A percentile compares a stretch with the other conserved stretches of the same genome.
Evolutionary conservation across 2,888 invertebrate species (phyloP).

Genomic region (Xylota segnis): DNA sequence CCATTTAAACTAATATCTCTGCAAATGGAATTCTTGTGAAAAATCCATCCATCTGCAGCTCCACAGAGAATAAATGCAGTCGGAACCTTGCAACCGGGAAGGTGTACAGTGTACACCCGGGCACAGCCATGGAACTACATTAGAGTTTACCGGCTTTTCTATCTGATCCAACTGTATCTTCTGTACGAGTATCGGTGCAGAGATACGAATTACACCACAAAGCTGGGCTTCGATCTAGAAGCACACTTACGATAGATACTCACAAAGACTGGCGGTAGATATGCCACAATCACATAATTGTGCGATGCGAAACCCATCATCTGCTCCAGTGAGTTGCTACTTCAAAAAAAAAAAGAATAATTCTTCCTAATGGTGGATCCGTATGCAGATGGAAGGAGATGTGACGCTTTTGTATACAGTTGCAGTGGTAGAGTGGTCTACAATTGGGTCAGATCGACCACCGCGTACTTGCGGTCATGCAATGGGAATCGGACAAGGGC

Average conservation of each 20-base stretch:
- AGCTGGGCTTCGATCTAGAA: background rate
- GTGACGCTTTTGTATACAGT: background rate
- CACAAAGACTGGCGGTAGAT: background rate
- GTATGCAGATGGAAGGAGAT: background rate
- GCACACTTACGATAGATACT: background rate
- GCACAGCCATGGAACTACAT: constrained; percentile 3
- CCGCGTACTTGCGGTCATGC: no score
- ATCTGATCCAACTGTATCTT: constrained; percentile 37
- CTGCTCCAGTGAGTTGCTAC: constrained; percentile 35
- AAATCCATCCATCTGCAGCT: background rate
- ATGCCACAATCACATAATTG: constrained; percentile 21
- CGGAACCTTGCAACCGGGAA: constrained; percentile 13
- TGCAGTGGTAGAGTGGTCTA: no score
- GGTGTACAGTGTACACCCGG: constrained; percentile 13
- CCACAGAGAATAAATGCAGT: constrained; percentile 1
- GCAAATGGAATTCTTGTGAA: constrained; percentile 3
- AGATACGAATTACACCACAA: constrained; percentile 7
- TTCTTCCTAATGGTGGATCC: background rate
- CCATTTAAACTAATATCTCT: constrained; percentile 25
- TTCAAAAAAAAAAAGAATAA: background rate
- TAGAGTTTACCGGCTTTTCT: constrained; percentile 14
- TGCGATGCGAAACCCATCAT: constrained; percentile 24
- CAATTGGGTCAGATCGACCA: no score
- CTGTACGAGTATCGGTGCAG: background rate
- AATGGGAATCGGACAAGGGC: no score